Base-by-base conservation (phyloP, 2,888 invertebrate genomes). In the Gastrophysa polygoni region DNA sequence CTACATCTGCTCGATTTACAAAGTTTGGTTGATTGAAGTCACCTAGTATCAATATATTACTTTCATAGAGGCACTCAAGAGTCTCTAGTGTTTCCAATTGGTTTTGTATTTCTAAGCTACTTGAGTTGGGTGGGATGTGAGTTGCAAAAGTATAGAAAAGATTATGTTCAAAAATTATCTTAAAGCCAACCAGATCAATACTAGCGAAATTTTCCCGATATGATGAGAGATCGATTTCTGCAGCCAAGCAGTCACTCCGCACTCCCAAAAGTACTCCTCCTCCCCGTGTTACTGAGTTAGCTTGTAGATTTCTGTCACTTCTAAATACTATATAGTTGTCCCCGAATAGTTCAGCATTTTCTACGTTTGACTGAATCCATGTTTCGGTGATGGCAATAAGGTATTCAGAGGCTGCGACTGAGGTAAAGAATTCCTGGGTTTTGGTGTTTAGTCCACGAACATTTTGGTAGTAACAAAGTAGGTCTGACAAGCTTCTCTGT, bases 371-470 rank as follows among this genome's bases (percentile, higher is more conserved):
- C 21, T 48, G 48, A 14, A 48, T 21, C 48, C 48, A 24, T 24
- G 24, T 24, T 24, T 24, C 24, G 24, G 24, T 24, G 24, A 24
- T 24, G 7, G 24, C 24, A 17, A 46, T 18, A 2, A 46, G 5
- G 46, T 17, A 46, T 10, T 46, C 46, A 4, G 46, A 17, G 2
- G 17, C 17, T 1, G 17, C 11, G 4, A 18, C 14, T 8, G 46
- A 16, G 11, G 17, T 46, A 18, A 18, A 46, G 18, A 46, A 46
- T 46, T 46, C 46, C 11, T 46, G 46, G 7, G 10, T 32, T 32
- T 55, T 55, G 7, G 24, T 44, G 18, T 55, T 55, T 6, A 55
- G 38, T 2, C 55, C 55, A n/a, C 55, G 43, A n/a, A 55, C 55
- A 44, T 55, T 55, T 43, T 55, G 44, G 43, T 55, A 55, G 44